Conservation (phyloP, 2,888 invertebrate genomes). For the Noctua janthina region DNA sequence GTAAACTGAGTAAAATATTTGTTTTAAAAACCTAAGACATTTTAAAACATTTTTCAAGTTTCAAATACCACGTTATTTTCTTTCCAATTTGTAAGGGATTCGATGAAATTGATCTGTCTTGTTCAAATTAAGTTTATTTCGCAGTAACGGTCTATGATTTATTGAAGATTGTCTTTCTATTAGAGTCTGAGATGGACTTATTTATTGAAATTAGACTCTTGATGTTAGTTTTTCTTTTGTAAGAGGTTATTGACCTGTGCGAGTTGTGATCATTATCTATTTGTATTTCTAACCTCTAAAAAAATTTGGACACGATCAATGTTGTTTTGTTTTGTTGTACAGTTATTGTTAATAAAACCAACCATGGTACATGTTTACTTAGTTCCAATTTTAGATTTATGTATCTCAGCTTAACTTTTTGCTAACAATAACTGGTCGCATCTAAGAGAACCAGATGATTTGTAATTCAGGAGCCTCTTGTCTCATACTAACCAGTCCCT, state of each 20-base stretch:
- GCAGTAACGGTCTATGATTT: conserved; percentile 24
- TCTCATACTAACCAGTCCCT: no score
- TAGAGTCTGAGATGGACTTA: not conserved
- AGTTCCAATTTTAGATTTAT: no score
- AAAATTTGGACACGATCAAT: no score
- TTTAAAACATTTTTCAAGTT: conserved; percentile 1
- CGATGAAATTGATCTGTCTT: conserved; percentile 36
- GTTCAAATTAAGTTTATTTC: conserved; percentile 27
- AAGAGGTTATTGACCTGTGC: not conserved
- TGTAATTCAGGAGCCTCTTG: no score
- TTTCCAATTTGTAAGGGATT: conserved; percentile 45
- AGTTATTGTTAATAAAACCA: no score
- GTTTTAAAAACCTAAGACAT: not conserved
- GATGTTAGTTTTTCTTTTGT: conserved; percentile 9
- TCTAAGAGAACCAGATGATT: no score
- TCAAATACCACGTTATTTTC: conserved; percentile 21
- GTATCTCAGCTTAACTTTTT: no score
- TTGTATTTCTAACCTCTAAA: not conserved
- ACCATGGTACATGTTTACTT: no score
- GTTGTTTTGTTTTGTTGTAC: no score
- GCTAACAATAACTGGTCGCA: no score
- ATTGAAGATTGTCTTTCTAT: conserved; percentile 29
- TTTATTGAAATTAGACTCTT: conserved; percentile 1
- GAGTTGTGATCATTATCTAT: not conserved
- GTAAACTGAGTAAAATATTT: not conserved